A percentile compares a stretch with the other conserved stretches of the same genome.
Conservation (phyloP, 2,888 invertebrate species). For the Caradrina kadenii region DNA sequence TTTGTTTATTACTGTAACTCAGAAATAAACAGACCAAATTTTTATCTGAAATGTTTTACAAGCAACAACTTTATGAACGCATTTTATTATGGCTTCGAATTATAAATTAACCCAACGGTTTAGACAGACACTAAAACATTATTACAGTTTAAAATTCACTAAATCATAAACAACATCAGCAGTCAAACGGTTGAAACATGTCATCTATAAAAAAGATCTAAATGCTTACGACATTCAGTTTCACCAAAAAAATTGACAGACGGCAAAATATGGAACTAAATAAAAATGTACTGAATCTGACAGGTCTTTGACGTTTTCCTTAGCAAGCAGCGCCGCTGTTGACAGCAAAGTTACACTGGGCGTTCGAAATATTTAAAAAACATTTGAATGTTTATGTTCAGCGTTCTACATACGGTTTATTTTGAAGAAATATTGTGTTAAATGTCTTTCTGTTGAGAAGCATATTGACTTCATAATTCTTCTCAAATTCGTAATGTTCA, state of each 20-base stretch:
- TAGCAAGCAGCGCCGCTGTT: constrained; percentile 33
- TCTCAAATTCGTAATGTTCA: not conserved
- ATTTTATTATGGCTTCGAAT: constrained; percentile 49
- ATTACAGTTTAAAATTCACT: constrained; percentile 65
- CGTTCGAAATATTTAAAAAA: constrained; percentile 30
- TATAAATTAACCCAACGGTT: constrained; percentile 56
- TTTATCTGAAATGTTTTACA: constrained; percentile 28
- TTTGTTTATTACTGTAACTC: not conserved
- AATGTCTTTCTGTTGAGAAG: constrained; percentile 13
- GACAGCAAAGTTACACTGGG: constrained; percentile 17
- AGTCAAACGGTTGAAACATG: constrained; percentile 63
- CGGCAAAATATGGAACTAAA: constrained; percentile 45
- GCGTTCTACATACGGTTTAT: constrained; percentile 42
- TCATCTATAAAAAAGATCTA: constrained; percentile 49
- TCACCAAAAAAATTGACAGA: constrained; percentile 11
- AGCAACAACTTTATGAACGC: constrained; percentile 35
- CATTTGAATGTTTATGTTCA: constrained; percentile 48
- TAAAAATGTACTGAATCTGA: constrained; percentile 35
- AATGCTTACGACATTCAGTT: constrained; percentile 38
- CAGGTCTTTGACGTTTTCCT: constrained; percentile 26
- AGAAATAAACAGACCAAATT: not conserved
- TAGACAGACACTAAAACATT: constrained; percentile 40
- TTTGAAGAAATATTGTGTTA: constrained; percentile 32
- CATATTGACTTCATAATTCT: constrained; percentile 24
- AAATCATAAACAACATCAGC: constrained; percentile 68